Conservation (phyloP, 92 coral and sea anemone species). For the Galaxea fascicularis region DNA sequence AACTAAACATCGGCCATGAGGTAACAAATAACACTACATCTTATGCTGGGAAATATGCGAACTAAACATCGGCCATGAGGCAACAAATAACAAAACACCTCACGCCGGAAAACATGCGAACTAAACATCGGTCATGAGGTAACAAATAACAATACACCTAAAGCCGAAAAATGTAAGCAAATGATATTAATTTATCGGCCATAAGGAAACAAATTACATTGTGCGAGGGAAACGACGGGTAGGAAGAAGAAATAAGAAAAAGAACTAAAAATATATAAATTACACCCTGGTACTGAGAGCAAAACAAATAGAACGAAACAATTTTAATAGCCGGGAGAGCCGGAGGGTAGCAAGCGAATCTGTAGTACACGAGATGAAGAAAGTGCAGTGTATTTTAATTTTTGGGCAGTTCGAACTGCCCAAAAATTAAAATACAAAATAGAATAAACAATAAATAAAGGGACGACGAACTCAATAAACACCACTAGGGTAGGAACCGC, state of each 20-base stretch:
- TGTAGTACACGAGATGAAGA: neutral
- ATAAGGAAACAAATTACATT: neutral
- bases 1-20: slow-evolving; percentile 16
- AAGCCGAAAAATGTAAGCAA: neutral
- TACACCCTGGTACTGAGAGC: neutral
- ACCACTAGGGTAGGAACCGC: neutral
- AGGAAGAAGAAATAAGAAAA: neutral
- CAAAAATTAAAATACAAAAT: slow-evolving; percentile 5
- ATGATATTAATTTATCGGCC: neutral
- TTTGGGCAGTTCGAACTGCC: neutral
- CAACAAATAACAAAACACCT: too few relatives aligned
- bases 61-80: neutral
- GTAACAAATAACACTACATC: slow-evolving; percentile 13
- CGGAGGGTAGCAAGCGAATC: neutral
- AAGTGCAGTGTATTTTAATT: too few relatives aligned
- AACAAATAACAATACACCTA: neutral
- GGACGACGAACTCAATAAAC: slow-evolving; percentile 1
- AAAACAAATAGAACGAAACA: neutral
- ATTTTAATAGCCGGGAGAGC: neutral
- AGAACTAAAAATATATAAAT: neutral
- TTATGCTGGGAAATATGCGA: neutral
- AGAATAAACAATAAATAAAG: neutral
- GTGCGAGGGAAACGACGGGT: too few relatives aligned
- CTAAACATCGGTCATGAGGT: too few relatives aligned
- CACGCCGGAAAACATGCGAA: too few relatives aligned